Evolutionary conservation across 2,888 invertebrate genomes (phyloP).

Genomic region (Pseudococcus longispinus): DNA sequence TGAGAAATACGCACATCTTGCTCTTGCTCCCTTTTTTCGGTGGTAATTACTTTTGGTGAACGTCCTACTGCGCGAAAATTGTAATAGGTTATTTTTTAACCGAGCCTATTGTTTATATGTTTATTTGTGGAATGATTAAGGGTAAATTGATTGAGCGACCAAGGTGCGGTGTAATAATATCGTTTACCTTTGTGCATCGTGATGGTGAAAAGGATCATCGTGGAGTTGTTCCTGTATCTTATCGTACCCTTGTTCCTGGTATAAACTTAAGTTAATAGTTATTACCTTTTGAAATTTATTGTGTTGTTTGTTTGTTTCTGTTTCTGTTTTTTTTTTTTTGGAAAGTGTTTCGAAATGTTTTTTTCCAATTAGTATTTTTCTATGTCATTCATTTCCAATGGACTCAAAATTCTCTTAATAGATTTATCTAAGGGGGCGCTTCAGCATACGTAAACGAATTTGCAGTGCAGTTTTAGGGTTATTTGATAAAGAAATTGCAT

Average conservation of each 20-base stretch:
- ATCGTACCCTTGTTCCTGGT: not conserved
- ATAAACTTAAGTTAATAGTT: not conserved
- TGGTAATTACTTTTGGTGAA: conserved; percentile 13
- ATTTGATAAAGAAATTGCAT: too few relatives aligned
- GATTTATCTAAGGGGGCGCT: too few relatives aligned
- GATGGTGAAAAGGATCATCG: not conserved
- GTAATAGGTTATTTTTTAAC: conserved; percentile 28
- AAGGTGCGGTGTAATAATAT: not conserved
- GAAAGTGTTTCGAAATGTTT: too few relatives aligned
- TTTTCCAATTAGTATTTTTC: too few relatives aligned
- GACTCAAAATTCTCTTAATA: too few relatives aligned
- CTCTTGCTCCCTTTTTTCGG: conserved; percentile 9
- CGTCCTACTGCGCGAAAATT: conserved; percentile 1
- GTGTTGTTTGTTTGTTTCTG: not conserved
- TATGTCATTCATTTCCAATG: too few relatives aligned
- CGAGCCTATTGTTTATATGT: not conserved
- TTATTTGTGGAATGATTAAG: not conserved
- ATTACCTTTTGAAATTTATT: not conserved
- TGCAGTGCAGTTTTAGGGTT: too few relatives aligned
- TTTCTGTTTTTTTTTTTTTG: too few relatives aligned
- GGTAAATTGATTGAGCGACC: not conserved
- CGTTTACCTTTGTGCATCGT: not conserved
- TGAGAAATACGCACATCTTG: conserved; percentile 15
- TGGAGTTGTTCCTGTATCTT: not conserved
- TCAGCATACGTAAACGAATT: too few relatives aligned